phyloP scores from a whole-genome alignment of 2,113 vertebrate species.

The Chaetorhynchus papuensis region DNA sequence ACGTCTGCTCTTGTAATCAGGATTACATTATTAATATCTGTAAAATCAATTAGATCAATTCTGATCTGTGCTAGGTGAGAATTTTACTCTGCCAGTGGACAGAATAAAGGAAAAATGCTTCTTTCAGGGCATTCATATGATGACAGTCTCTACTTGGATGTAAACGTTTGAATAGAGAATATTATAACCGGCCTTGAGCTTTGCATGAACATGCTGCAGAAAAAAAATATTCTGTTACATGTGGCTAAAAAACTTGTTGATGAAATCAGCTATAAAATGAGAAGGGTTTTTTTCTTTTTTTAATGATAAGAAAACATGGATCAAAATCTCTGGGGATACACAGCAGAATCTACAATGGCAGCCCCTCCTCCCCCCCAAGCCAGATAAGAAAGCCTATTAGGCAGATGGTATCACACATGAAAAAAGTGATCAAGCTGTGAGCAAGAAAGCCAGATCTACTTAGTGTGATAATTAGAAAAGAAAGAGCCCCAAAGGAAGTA shows the following conservation, averaged over 20 bases:
- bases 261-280: slow-evolving; percentile 57
- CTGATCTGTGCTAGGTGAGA: neutral
- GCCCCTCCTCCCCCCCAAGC: neutral
- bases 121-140: neutral
- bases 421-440: slow-evolving; percentile 58
- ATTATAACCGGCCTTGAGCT: neutral
- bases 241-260: slow-evolving; percentile 49
- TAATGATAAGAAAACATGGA: slow-evolving; percentile 40
- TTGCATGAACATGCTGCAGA: neutral
- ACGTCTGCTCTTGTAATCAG: neutral
- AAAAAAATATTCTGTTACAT: neutral
- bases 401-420: slow-evolving; percentile 61
- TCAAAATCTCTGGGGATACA: slow-evolving; percentile 34
- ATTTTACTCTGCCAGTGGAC: neutral
- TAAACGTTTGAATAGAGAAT: neutral
- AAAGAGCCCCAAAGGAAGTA: slow-evolving; percentile 31
- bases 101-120: neutral
- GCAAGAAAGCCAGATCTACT: slow-evolving; percentile 45
- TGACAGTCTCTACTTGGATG: neutral
- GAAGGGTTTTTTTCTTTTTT: neutral
- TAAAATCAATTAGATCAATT: neutral
- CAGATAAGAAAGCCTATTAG: slow-evolving; percentile 65
- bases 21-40: slow-evolving; percentile 6
- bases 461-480: slow-evolving; percentile 62
- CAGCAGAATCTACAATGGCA: slow-evolving; percentile 40